Conservation (phyloP, 2,888 invertebrate genomes). For the Galerucella nymphaeae region DNA sequence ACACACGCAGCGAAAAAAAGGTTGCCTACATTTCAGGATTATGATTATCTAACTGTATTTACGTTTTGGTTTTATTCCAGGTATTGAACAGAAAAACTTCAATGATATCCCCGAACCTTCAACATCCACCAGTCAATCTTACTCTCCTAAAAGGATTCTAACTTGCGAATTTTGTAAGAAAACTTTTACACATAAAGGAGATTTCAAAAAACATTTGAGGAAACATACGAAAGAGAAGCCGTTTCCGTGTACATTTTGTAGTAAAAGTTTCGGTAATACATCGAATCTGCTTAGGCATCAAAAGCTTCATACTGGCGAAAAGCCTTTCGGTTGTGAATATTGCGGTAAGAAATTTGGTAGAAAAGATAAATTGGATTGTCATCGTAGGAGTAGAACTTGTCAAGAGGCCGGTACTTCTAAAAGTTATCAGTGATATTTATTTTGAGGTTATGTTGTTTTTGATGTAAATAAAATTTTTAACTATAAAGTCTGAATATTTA, state of each 20-base stretch:
- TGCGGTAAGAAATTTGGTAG: constrained; percentile 61
- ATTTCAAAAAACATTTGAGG: constrained; percentile 61
- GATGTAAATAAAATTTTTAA: not conserved
- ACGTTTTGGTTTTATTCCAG: constrained; percentile 13
- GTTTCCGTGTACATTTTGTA: constrained; percentile 57
- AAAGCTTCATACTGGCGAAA: constrained; percentile 79
- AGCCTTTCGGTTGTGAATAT: constrained; percentile 69
- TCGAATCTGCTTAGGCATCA: constrained; percentile 82
- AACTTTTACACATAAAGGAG: constrained; percentile 60
- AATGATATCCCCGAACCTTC: constrained; percentile 49
- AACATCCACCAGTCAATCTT: constrained; percentile 47
- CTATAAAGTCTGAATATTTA: not conserved
- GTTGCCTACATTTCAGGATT: not conserved
- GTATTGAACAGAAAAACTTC: constrained; percentile 49
- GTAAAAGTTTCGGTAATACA: constrained; percentile 63
- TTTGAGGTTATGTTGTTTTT: not conserved
- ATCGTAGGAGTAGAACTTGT: constrained; percentile 58
- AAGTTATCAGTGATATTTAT: not conserved
- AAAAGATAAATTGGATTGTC: constrained; percentile 61
- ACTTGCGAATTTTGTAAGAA: constrained; percentile 59
- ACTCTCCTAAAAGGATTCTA: constrained; percentile 47
- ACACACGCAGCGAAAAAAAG: not conserved
- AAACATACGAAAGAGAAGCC: constrained; percentile 63
- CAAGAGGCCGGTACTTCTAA: constrained; percentile 37
- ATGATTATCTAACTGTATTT: too few relatives aligned